Evolutionary conservation across 2,888 invertebrate genomes (phyloP), one percentile per base, ranked within the genome.

Genomic region (Helleia helle): DNA sequence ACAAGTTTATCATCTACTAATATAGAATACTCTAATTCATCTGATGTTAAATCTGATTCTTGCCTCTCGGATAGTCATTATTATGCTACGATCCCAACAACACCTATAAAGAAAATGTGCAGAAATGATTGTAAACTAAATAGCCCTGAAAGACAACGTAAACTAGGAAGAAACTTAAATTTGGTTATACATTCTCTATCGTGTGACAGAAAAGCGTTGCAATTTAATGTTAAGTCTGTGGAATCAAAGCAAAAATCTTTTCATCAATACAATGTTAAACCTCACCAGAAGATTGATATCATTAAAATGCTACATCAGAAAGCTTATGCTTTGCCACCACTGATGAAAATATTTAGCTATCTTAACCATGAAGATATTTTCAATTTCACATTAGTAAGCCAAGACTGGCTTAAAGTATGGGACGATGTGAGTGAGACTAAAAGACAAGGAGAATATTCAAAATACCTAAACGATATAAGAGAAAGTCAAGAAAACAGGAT

Each of bases 221-320:
- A 65, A 42, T 56, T 57, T 29, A 52, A 34, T 40, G 22, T 36
- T 8, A 40, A 9, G 4, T 11, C 34, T 1, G 34, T 12, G 18
- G 22, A 22, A 22, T 22, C 9, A 8, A 34, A 34, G 18, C 11
- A 9, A 1, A 34, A 22, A 7, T 8, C 22, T 7, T 34, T 22
- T 12, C 34, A 47, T 27, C 15, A 22, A 15, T 46, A 56, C 56
- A 54, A 61, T 49, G 65, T 71, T 53, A 70, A 63, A 54, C 74
- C 73, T 26, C 62, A 74, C 50, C 69, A 75, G 52, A 80, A 75
- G 57, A 54, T 80, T 51, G 85, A 86, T 54, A 72, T 85, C 37
- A 59, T 85, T 34, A 65, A 64, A 49, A 66, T 70, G 56, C 51
- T 86, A 41, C 66, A 68, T 47, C 53, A 67, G 28, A 49, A 53